Base-by-base conservation (phyloP, 2,113 vertebrate genomes). In the Myrmecobius fasciatus region DNA sequence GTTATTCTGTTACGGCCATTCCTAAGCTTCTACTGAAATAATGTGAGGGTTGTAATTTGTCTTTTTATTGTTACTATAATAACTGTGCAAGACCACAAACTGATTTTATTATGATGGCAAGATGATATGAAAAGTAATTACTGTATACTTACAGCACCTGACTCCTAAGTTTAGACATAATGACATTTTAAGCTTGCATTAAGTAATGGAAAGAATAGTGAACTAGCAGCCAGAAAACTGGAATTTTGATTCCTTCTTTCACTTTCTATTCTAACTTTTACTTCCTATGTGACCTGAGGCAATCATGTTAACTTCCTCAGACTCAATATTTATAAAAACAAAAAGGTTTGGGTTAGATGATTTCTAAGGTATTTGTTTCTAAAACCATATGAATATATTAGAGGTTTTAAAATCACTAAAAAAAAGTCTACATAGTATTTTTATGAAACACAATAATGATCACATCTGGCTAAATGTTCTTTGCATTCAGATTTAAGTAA, bases 101-200 rank as follows among this genome's bases (percentile, higher is more conserved):
- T 31, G 6, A 92, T 20, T 90, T 43, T 43, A 89, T n/a, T 92
- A 25, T 48, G 5, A 22, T 52, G 52, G 7, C 89, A 90, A 90
- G 47, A 49, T 90, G 89, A 90, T 90, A 90, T 90, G 89, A 90
- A 90, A 90, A 8, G 9, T 10, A 94, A 47, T 2, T 93, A 25
- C 43, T 92, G 24, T 91, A 52, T 24, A 56, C 93, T 67, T 14
- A 83, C 24, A n/a, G 26, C 12, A 26, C 28, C 54, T 93, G 96
- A 92, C 67, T 43, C 24, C 43, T 20, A 36, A 1, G 31, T 88
- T 49, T 25, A 91, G 0, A 0, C 12, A 75, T 8, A 95, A 28
- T 52, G 89, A 53, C 43, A 95, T 26, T 93, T 97, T n/a, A 95
- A 49, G 20, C 20, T 43, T 8, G 36, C 67, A 83, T 83, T 83